A percentile compares a stretch with the other conserved stretches of the same genome.
Conservation (phyloP, 2,888 invertebrate species). For the Dryocosmus kuriphilus region DNA sequence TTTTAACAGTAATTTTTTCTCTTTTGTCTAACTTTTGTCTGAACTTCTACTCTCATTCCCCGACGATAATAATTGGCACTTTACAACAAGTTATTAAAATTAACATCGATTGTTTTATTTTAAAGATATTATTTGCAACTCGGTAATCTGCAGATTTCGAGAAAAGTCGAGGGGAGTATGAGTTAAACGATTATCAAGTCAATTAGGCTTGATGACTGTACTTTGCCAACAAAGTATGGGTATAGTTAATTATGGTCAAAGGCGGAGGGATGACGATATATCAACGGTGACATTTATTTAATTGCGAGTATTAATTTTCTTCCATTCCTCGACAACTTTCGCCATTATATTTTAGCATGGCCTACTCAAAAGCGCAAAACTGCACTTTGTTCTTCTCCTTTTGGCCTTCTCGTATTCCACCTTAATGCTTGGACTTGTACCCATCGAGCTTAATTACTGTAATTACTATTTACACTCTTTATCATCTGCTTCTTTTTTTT, state of each 20-base stretch:
- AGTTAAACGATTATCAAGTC: not conserved
- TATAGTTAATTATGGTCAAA: slow-evolving; percentile 32
- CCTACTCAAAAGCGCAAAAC: slow-evolving; percentile 19
- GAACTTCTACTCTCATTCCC: not conserved
- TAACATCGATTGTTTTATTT: not conserved
- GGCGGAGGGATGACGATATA: slow-evolving; percentile 27
- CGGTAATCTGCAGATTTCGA: not conserved
- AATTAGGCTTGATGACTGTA: slow-evolving; percentile 22
- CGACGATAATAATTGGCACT: not conserved
- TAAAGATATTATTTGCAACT: not conserved
- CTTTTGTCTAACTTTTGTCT: not conserved
- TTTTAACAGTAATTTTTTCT: not conserved
- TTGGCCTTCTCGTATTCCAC: slow-evolving; percentile 1
- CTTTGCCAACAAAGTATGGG: slow-evolving; percentile 24
- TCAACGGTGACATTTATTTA: slow-evolving; percentile 34
- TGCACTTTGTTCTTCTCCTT: slow-evolving; percentile 7
- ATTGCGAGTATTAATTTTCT: slow-evolving; percentile 35
- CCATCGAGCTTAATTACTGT: slow-evolving; percentile 17
- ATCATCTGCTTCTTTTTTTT: not conserved
- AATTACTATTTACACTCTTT: slow-evolving; percentile 16
- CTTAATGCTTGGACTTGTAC: slow-evolving; percentile 10
- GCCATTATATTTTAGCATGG: slow-evolving; percentile 22
- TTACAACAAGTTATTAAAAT: not conserved
- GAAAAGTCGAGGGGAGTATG: not conserved
- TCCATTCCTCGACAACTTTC: slow-evolving; percentile 17